Evolutionary conservation across 2,113 vertebrate species (phyloP).

Genomic region (Triplophysa tibetana): DNA sequence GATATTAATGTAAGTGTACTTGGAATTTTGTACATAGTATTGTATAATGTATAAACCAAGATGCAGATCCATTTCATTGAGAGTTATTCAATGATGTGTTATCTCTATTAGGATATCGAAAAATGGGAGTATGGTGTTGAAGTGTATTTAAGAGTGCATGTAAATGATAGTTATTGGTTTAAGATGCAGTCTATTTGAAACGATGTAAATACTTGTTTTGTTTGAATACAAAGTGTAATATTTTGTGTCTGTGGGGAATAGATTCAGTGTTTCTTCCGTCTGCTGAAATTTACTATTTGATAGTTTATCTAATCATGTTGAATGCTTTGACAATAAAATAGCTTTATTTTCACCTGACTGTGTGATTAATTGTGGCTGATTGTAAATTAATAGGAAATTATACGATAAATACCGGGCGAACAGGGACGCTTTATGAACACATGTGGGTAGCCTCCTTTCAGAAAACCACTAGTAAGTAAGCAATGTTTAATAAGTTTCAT

Average conservation of each 20-base stretch:
- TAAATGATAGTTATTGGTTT: conserved; percentile 81
- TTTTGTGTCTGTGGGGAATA: conserved; percentile 94
- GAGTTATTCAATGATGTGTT: conserved; percentile 69
- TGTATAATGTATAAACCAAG: conserved; percentile 71
- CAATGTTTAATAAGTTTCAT: not conserved
- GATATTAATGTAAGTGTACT: conserved; percentile 92
- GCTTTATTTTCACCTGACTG: conserved; percentile 95
- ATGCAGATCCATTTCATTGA: conserved; percentile 68
- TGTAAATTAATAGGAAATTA: not conserved
- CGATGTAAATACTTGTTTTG: conserved; percentile 84
- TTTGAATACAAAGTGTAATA: conserved; percentile 90
- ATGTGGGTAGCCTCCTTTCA: not conserved
- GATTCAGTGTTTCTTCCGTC: conserved; percentile 87
- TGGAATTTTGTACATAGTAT: conserved; percentile 91
- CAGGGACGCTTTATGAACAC: not conserved
- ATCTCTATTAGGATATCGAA: conserved; percentile 68
- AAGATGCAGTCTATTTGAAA: conserved; percentile 80
- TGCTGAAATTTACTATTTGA: conserved; percentile 94
- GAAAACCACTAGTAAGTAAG: not conserved
- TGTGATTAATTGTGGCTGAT: conserved; percentile 42
- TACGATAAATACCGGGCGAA: not conserved
- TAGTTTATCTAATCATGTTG: conserved; percentile 98
- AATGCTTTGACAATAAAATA: conserved; percentile 99
- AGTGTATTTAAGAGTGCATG: conserved; percentile 86
- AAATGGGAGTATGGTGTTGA: conserved; percentile 74